Evolutionary conservation across 2,797 vertebrate genomes (phyloP), one percentile per base, ranked within the genome.

Genomic region (Danio choprae): DNA sequence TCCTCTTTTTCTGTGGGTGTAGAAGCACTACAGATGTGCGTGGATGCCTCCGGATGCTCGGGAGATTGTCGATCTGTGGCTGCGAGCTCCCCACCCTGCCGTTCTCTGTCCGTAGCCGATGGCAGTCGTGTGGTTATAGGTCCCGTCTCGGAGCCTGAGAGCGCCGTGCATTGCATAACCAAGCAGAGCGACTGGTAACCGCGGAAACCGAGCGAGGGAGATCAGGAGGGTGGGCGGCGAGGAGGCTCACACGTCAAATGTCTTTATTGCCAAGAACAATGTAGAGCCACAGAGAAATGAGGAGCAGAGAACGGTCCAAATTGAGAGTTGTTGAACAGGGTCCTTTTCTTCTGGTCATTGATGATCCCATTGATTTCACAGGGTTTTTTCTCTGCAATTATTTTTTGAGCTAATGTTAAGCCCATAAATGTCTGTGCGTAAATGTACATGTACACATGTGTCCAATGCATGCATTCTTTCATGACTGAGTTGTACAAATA

Each of bases 131-230:
- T 83, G 84, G 83, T 78, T 81, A 83, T 85, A 75, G 87, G 82
- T 89, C 84, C 84, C 83, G 83, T 80, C 63, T 87, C 79, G 83
- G 88, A 86, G 87, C 79, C 85, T 80, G 85, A 73, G 22, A 80
- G 60, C 40, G 3, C 50, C 60, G 91, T 89, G 90, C 90, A 89
- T 94, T 93, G 93, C 92, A 92, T 94, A 93, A 93, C 89, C 91
- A 88, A 92, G 87, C 89, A 84, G 89, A 86, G 86, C 77, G 92
- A 91, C 88, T 83, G 87, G 67, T 67, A 85, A 77, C 75, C 74
- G 67, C 78, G 55, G 68, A 4, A 76, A 82, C 84, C 59, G 85
- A 73, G 63, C 13, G 44, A 48, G 38, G 56, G 60, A 65, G 20
- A 50, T 71, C 62, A 59, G 63, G 85, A 87, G 84, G 86, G 62